Evolutionary conservation across 2,888 invertebrate species (phyloP).

Genomic region (Troglohyphantes excavatus): DNA sequence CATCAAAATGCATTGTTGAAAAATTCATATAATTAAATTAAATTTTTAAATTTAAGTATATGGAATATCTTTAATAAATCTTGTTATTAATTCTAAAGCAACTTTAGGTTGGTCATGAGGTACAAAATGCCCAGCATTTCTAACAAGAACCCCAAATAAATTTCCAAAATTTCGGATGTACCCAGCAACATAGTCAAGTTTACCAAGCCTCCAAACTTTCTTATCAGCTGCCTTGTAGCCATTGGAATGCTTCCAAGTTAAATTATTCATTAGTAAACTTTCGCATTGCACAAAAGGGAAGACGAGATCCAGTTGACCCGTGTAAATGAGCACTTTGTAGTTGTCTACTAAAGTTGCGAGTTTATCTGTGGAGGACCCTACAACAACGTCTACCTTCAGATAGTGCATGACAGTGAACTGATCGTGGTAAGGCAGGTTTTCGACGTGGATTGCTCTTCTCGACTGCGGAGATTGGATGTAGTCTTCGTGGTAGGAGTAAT

Average conservation of each 20-base stretch:
- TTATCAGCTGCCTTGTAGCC: slow-evolving; percentile 83
- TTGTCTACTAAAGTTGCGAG: no score
- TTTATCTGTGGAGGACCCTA: slow-evolving; percentile 90
- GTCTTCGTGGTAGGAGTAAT: slow-evolving; percentile 84
- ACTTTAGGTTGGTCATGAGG: no score
- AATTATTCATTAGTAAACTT: slow-evolving; percentile 88
- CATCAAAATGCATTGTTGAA: no score
- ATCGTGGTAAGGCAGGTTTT: slow-evolving; percentile 87
- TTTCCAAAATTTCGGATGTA: no score
- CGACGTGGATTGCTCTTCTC: slow-evolving; percentile 92
- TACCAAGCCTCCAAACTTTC: slow-evolving; percentile 81
- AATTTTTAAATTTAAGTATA: no score
- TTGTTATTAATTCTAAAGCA: no score
- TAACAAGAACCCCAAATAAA: no score
- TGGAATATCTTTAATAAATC: no score
- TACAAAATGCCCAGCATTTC: no score
- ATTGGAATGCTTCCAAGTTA: slow-evolving; percentile 87
- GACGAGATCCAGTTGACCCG: slow-evolving; percentile 94
- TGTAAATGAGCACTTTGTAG: slow-evolving; percentile 86
- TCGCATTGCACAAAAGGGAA: slow-evolving; percentile 93
- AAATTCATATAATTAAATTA: no score
- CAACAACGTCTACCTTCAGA: slow-evolving; percentile 88
- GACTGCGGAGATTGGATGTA: slow-evolving; percentile 87
- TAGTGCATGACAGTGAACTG: slow-evolving; percentile 87
- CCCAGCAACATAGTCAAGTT: slow-evolving; percentile 88